phyloP scores from a whole-genome alignment of 1,140 invertebrate species.

The Calliphora vicina region DNA sequence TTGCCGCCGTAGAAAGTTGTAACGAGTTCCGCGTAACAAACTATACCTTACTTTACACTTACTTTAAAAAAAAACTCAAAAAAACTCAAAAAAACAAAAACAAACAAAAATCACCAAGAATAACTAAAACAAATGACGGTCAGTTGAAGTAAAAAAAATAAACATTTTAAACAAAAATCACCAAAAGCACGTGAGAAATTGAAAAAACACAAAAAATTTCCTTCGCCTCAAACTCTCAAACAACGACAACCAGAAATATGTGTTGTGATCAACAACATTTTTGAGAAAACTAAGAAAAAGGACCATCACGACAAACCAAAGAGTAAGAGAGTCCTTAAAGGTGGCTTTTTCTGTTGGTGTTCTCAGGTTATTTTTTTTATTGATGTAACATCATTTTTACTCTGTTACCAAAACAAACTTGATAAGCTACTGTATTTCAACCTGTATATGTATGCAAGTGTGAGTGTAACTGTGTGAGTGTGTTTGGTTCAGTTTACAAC shows the following conservation, averaged over 20 bases:
- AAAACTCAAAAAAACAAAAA: background rate
- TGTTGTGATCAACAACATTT: too few relatives aligned
- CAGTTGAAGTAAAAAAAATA: background rate
- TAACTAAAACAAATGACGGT: background rate
- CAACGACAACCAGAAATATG: too few relatives aligned
- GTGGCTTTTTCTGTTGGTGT: background rate
- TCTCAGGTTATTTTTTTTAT: too few relatives aligned
- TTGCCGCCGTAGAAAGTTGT: conserved; percentile 15
- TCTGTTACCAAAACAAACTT: background rate
- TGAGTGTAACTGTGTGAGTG: background rate
- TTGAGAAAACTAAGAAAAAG: too few relatives aligned
- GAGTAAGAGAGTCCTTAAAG: background rate
- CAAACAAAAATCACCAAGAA: background rate
- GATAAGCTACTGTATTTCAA: background rate
- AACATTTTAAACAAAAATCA: background rate
- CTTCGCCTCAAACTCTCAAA: too few relatives aligned
- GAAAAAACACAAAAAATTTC: too few relatives aligned
- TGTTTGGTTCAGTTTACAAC: background rate
- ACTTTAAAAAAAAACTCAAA: background rate
- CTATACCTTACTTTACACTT: background rate
- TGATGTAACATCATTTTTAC: background rate
- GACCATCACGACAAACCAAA: background rate
- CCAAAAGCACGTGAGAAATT: too few relatives aligned
- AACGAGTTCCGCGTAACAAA: background rate
- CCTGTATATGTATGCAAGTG: background rate